phyloP scores from a whole-genome alignment of 2,797 vertebrate genomes.

The Manis pentadactyla region DNA sequence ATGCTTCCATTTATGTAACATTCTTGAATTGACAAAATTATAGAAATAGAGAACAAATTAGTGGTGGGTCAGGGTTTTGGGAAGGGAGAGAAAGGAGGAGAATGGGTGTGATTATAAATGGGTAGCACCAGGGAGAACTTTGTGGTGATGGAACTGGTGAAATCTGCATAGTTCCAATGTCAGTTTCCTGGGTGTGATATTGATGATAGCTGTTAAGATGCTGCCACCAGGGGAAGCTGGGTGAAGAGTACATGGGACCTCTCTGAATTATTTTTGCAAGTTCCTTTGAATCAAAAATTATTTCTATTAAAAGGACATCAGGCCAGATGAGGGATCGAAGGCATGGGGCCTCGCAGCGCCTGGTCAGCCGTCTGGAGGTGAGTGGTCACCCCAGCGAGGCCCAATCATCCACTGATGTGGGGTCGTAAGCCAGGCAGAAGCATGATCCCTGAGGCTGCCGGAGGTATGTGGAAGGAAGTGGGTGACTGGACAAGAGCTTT shows the following conservation, averaged over 20 bases:
- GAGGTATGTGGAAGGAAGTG: accelerated
- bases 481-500: accelerated
- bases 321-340: not conserved
- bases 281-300: not conserved
- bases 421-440: too few species aligned
- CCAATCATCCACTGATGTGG: too few species aligned
- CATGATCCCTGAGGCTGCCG: not conserved
- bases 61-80: not conserved
- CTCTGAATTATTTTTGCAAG: not conserved
- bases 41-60: not conserved
- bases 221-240: not conserved
- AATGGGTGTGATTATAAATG: not conserved
- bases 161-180: not conserved
- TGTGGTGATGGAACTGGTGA: not conserved
- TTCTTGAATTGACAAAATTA: not conserved
- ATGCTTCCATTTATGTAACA: accelerated
- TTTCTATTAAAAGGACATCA: not conserved
- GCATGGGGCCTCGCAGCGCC: not conserved
- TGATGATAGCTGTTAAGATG: not conserved
- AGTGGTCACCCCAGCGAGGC: too few species aligned
- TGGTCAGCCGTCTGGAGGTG: accelerated
- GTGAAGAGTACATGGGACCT: not conserved
- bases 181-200: not conserved
- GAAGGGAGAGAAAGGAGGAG: not conserved
- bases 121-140: not conserved